Percentiles rank a stretch among this genome's conserved stretches.
Evolutionary conservation across 2,888 invertebrate genomes (phyloP).

Genomic region (Agrenia bidenticulata): DNA sequence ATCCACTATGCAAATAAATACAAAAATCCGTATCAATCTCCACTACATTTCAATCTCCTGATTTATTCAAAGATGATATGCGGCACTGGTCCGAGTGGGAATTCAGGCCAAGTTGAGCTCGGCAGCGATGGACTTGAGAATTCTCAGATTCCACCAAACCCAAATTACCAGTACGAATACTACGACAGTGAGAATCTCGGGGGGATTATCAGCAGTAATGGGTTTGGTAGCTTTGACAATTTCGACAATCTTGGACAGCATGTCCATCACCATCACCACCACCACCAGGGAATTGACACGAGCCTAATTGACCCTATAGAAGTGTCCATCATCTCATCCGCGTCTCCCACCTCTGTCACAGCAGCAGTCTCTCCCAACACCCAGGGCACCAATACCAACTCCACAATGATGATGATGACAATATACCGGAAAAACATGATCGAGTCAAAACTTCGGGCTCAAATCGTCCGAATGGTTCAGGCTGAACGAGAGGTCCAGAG

Average conservation of each 20-base stretch:
- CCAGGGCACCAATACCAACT: conserved; percentile 17
- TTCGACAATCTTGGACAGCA: background rate
- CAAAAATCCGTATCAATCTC: no score
- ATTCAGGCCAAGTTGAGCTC: no score
- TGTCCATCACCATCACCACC: background rate
- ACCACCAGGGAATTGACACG: background rate
- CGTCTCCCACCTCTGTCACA: conserved; percentile 6
- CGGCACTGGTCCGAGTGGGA: background rate
- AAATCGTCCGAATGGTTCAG: conserved; percentile 33
- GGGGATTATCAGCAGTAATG: no score
- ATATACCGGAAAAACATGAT: conserved; percentile 28
- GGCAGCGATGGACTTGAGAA: no score
- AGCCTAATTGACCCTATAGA: background rate
- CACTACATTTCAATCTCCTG: background rate
- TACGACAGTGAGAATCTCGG: no score
- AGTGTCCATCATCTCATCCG: background rate
- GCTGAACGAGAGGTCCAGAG: conserved; percentile 36
- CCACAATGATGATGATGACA: conserved; percentile 13
- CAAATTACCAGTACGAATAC: no score
- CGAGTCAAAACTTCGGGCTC: conserved; percentile 31
- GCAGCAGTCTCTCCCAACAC: no score
- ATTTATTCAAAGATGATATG: conserved; percentile 12
- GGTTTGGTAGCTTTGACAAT: no score
- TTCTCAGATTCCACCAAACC: no score
- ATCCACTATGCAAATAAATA: no score